Percentiles rank a stretch among this genome's conserved stretches.
Conservation (phyloP, 2,888 invertebrate genomes). For the Elmis aenea region DNA sequence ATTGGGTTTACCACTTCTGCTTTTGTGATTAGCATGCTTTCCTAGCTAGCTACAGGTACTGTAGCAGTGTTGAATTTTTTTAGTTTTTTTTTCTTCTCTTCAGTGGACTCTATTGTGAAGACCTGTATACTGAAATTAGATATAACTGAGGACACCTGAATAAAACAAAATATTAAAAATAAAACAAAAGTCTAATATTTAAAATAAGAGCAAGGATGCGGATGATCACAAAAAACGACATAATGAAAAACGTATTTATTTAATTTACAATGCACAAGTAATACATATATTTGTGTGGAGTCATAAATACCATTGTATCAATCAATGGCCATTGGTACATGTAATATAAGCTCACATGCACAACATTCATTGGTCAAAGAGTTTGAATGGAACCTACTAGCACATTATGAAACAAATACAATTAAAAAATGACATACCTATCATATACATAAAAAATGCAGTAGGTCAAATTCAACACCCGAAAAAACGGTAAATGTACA, state of each 20-base stretch:
- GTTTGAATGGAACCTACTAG: slow-evolving; percentile 36
- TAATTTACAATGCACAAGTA: slow-evolving; percentile 36
- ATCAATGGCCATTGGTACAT: slow-evolving; percentile 35
- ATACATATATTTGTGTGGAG: slow-evolving; percentile 35
- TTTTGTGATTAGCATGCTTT: no score
- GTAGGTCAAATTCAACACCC: slow-evolving; percentile 32
- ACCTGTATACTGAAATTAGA: no score
- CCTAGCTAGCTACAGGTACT: no score
- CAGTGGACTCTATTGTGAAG: no score
- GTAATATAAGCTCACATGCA: slow-evolving; percentile 37
- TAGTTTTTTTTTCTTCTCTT: no score
- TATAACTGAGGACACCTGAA: no score
- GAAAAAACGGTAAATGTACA: slow-evolving; percentile 24
- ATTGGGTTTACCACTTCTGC: no score
- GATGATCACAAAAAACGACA: slow-evolving; percentile 5
- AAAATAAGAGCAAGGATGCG: no score
- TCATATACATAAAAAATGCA: slow-evolving; percentile 11
- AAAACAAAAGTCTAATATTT: no score
- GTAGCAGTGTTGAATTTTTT: no score
- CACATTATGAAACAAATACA: slow-evolving; percentile 6
- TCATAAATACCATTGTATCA: slow-evolving; percentile 29
- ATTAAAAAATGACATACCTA: background rate
- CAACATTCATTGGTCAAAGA: slow-evolving; percentile 40
- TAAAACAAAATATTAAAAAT: no score
- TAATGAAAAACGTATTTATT: slow-evolving; percentile 34